Evolutionary conservation across 2,797 vertebrate genomes (phyloP).

Genomic region (Arctocebus calabarensis): DNA sequence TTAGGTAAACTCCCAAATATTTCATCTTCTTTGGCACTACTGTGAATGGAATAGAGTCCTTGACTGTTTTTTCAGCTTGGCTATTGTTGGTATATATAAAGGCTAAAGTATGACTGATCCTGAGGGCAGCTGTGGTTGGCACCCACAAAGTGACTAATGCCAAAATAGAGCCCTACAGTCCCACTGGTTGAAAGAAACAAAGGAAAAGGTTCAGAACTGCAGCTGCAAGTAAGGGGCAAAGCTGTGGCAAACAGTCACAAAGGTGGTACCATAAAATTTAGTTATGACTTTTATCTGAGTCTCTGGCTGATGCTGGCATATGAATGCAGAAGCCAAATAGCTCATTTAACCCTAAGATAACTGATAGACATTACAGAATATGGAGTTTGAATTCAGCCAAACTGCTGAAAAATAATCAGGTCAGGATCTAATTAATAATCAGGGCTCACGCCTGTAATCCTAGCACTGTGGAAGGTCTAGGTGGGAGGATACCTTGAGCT

Average conservation of each 20-base stretch:
- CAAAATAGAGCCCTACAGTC: neutral
- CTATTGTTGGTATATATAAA: no score
- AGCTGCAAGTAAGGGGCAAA: neutral
- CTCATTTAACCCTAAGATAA: neutral
- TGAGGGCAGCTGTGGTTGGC: neutral
- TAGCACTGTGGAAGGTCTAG: no score
- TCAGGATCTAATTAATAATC: no score
- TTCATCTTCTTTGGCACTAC: no score
- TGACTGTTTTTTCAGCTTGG: no score
- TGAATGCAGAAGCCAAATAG: neutral
- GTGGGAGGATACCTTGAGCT: no score
- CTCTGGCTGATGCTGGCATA: neutral
- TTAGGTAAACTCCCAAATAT: no score
- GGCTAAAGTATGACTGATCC: neutral
- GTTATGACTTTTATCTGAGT: no score
- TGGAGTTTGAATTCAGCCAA: neutral
- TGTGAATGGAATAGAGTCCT: no score
- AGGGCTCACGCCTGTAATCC: no score
- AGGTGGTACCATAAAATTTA: neutral
- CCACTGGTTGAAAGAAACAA: neutral
- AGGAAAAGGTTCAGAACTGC: neutral
- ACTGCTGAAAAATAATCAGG: neutral
- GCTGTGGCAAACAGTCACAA: neutral
- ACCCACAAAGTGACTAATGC: neutral
- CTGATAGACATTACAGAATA: neutral